Conservation (phyloP, 2,888 invertebrate species). For the Spialia ferax region DNA sequence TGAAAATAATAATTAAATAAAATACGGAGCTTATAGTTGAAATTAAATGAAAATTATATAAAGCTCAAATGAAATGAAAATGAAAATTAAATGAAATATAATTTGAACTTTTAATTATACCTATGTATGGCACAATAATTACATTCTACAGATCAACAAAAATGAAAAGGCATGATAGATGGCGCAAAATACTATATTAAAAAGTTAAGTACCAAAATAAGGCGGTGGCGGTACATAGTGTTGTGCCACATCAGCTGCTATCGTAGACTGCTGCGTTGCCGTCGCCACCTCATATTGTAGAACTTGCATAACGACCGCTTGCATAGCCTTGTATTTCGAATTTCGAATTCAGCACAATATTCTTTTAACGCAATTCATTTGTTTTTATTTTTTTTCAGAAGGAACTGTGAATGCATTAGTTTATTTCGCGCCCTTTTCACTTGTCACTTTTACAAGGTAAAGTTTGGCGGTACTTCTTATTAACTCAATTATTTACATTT, state of each 20-base stretch:
- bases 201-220: slow-evolving; percentile 72
- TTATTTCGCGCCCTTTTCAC: not conserved
- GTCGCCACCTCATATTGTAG: slow-evolving; percentile 88
- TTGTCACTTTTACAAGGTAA: not conserved
- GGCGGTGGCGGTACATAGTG: slow-evolving; percentile 82
- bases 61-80: too few relatives aligned
- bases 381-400: not conserved
- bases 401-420: not conserved
- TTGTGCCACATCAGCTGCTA: slow-evolving; percentile 75
- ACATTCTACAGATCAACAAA: too few relatives aligned
- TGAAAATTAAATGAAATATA: too few relatives aligned
- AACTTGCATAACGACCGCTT: slow-evolving; percentile 89
- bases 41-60: too few relatives aligned
- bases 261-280: slow-evolving; percentile 78
- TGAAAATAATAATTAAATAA: too few relatives aligned
- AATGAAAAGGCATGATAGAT: too few relatives aligned
- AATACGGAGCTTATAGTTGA: too few relatives aligned
- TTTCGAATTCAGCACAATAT: slow-evolving; percentile 1
- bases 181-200: not conserved
- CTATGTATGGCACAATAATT: too few relatives aligned
- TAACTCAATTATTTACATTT: not conserved
- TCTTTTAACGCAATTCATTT: not conserved
- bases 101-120: too few relatives aligned
- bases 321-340: slow-evolving; percentile 69
- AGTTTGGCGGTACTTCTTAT: too few relatives aligned